These are phyloP conservation scores for Corvus hawaiiensis DNA, from an alignment of 2,113 vertebrate species.

Conservation along the genomic window DNA sequence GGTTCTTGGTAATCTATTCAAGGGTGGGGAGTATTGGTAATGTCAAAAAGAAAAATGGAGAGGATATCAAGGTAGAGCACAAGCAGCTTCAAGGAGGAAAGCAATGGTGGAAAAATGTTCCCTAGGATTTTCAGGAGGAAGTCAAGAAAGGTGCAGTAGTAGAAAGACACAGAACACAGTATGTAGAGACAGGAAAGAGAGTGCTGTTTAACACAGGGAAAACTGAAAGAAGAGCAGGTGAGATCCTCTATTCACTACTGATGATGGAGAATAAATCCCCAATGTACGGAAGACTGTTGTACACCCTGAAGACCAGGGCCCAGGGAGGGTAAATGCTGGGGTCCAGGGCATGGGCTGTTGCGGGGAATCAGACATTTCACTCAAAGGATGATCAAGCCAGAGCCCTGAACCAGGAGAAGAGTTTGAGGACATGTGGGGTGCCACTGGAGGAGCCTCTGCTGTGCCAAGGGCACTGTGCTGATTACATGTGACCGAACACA, in stretches of 20 bases:
- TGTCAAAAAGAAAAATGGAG: background rate
- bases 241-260: background rate
- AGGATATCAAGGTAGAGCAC: background rate
- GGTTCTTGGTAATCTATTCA: background rate
- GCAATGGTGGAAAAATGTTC: background rate
- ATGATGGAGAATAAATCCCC: background rate
- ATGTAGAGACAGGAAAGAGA: background rate
- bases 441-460: background rate
- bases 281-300: background rate
- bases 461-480: fast-evolving
- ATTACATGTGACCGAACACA: background rate
- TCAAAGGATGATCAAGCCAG: background rate
- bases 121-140: background rate
- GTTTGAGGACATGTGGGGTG: background rate
- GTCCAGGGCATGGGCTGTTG: background rate
- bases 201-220: background rate
- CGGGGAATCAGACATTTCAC: fast-evolving
- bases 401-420: background rate
- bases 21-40: background rate
- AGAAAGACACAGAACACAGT: background rate
- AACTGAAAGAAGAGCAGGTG: background rate
- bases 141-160: background rate
- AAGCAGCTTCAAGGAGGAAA: background rate
- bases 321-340: background rate
- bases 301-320: background rate